Conservation (phyloP, 2,113 vertebrate species). For the Calypte anna region DNA sequence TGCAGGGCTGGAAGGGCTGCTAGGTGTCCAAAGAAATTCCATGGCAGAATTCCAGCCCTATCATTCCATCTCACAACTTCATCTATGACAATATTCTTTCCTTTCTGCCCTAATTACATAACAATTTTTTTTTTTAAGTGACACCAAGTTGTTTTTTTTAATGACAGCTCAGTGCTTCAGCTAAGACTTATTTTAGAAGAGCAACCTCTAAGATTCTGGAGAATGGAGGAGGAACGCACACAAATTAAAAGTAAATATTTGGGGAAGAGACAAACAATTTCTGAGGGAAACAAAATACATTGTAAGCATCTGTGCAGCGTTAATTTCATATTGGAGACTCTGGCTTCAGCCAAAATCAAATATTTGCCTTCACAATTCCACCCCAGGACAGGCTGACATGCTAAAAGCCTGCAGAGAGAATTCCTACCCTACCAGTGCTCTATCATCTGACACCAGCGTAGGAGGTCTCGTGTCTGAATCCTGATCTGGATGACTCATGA, state of each 20-base stretch:
- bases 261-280: not conserved
- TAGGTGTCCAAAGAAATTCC: not conserved
- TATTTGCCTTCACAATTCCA: conserved; percentile 23
- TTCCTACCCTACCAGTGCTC: not conserved
- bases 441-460: not conserved
- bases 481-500: not conserved
- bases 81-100: not conserved
- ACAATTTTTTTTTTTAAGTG: not conserved
- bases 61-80: not conserved
- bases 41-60: not conserved
- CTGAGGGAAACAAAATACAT: not conserved
- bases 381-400: not conserved
- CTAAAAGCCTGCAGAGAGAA: not conserved
- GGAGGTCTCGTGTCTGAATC: not conserved
- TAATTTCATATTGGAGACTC: not conserved
- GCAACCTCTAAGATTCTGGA: not conserved
- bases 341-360: conserved; percentile 15
- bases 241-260: conserved; percentile 47
- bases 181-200: not conserved
- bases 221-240: not conserved
- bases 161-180: not conserved
- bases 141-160: not conserved
- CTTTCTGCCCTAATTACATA: not conserved
- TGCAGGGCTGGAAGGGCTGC: not conserved
- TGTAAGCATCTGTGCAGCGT: not conserved